Evolutionary conservation across 2,888 invertebrate genomes (phyloP).

Genomic region (Limulus polyphemus): DNA sequence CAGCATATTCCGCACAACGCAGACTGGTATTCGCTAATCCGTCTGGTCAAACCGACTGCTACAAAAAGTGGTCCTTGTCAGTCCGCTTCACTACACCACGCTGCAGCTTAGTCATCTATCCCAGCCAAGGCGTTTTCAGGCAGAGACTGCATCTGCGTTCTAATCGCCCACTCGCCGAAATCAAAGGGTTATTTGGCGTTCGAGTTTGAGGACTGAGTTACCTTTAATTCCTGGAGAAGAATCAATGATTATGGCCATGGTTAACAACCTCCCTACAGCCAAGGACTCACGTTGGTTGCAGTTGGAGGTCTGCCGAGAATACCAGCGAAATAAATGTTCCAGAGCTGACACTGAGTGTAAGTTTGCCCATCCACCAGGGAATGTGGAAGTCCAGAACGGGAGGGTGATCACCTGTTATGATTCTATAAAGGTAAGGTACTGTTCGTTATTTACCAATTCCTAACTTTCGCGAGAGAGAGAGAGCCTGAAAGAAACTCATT

Average conservation of each 20-base stretch:
- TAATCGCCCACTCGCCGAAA: no score
- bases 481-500: conserved; percentile 8
- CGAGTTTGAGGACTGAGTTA: no score
- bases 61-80: no score
- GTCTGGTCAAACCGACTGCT: no score
- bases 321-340: conserved; percentile 98
- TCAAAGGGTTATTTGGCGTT: no score
- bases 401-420: conserved; percentile 99
- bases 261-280: conserved; percentile 63
- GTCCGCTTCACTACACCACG: no score
- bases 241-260: conserved; percentile 61
- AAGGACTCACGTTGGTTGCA: conserved; percentile 99
- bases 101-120: no score
- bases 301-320: conserved; percentile 87
- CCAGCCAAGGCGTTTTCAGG: no score
- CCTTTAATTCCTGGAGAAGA: no score
- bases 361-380: conserved; percentile 98
- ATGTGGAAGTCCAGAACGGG: conserved; percentile 99
- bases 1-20: no score
- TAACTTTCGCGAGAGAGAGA: not conserved
- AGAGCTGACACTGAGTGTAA: conserved; percentile 89
- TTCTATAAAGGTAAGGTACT: conserved; percentile 88
- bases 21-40: no score
- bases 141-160: no score
- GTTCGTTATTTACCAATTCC: not conserved